A percentile compares a stretch with the other conserved stretches of the same genome.
Evolutionary conservation across 2,888 invertebrate species (phyloP).

Genomic region (Dynastes hyllus): DNA sequence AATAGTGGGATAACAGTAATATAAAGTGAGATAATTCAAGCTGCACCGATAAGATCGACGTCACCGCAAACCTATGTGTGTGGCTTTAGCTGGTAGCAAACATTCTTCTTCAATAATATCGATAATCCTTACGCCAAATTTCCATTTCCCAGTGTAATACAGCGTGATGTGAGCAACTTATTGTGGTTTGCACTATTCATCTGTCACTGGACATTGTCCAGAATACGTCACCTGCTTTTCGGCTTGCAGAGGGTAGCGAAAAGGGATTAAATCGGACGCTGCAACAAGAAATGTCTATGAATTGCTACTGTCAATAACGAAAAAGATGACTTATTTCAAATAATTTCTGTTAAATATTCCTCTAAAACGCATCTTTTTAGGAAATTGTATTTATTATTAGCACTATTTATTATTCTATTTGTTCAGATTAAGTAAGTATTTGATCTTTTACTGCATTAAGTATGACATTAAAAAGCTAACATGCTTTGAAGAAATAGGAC

Average conservation of each 20-base stretch:
- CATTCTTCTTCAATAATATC: slow-evolving; percentile 39
- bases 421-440: no score
- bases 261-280: slow-evolving; percentile 51
- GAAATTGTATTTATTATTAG: no score
- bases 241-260: slow-evolving; percentile 53
- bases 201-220: slow-evolving; percentile 68
- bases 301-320: slow-evolving; percentile 27
- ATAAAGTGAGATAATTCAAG: background rate
- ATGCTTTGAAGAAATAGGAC: no score
- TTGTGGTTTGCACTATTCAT: slow-evolving; percentile 67
- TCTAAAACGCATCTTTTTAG: no score
- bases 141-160: slow-evolving; percentile 66
- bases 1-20: background rate
- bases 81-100: slow-evolving; percentile 55
- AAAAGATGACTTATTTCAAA: no score
- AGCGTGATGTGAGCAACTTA: slow-evolving; percentile 68
- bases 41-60: slow-evolving; percentile 14
- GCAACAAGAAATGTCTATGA: slow-evolving; percentile 34
- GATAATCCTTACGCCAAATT: slow-evolving; percentile 47
- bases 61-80: slow-evolving; percentile 57
- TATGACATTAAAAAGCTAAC: no score
- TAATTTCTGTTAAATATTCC: no score
- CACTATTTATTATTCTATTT: no score
- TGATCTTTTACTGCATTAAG: no score
- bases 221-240: slow-evolving; percentile 67